Percentiles rank a stretch among this genome's conserved stretches.
Evolutionary conservation across 2,113 vertebrate genomes (phyloP).

Genomic region (Lanius collurio): DNA sequence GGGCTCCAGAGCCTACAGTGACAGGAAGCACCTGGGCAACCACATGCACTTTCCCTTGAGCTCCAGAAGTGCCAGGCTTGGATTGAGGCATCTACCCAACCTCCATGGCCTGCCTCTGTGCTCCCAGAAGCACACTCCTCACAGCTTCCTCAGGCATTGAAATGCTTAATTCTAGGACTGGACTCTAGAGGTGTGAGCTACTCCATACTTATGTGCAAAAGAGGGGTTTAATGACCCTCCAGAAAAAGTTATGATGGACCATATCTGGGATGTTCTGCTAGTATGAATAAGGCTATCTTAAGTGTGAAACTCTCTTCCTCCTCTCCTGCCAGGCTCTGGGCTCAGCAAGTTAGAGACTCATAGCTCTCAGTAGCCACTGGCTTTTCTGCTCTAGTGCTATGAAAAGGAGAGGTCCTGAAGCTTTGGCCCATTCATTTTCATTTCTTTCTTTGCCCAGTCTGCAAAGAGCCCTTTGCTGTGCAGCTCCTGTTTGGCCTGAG

Average conservation of each 20-base stretch:
- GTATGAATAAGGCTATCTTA: neutral
- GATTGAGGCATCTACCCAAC: neutral
- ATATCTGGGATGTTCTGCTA: neutral
- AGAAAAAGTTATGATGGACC: neutral
- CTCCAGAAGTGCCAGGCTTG: neutral
- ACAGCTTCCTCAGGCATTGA: neutral
- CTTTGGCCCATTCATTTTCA: neutral
- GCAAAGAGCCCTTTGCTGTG: neutral
- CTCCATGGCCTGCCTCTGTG: rapidly evolving
- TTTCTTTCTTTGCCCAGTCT: neutral
- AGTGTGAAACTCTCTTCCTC: neutral
- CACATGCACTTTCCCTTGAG: neutral
- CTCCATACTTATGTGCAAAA: neutral
- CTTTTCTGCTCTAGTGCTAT: neutral
- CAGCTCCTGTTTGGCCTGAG: neutral
- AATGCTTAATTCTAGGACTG: neutral
- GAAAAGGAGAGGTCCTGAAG: neutral
- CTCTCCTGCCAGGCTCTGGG: neutral
- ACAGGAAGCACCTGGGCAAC: neutral
- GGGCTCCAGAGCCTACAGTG: neutral
- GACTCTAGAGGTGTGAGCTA: neutral
- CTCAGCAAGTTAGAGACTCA: neutral
- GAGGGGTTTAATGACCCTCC: neutral
- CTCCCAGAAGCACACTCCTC: neutral
- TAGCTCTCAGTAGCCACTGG: neutral